Evolutionary conservation across 2,113 vertebrate species (phyloP).

Genomic region (Chrysemys picta): DNA sequence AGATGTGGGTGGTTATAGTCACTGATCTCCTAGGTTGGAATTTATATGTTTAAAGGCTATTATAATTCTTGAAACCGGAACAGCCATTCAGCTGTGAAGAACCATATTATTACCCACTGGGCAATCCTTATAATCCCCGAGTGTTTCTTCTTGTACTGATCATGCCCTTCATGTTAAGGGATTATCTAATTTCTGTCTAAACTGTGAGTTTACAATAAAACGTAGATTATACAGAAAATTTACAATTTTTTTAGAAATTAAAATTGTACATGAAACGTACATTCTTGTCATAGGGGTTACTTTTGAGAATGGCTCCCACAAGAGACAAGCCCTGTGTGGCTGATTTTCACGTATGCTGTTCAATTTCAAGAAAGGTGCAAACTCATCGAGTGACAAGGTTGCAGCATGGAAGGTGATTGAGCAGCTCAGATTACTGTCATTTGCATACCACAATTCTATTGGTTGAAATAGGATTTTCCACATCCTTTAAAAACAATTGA

Average conservation of each 20-base stretch:
- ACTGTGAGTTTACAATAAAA: not conserved
- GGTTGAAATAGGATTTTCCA: accelerated
- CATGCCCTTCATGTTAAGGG: not conserved
- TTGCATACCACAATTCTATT: accelerated
- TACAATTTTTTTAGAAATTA: not conserved
- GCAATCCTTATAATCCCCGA: not conserved
- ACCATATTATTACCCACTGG: not conserved
- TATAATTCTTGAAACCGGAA: not conserved
- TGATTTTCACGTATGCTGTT: not conserved
- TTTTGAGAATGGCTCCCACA: not conserved
- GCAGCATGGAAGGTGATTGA: not conserved
- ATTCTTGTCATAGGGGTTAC: not conserved
- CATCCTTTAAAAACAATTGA: accelerated
- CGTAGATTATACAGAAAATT: not conserved
- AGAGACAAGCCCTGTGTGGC: not conserved
- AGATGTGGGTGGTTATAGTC: not conserved
- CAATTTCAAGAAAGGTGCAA: not conserved
- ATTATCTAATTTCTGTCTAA: not conserved
- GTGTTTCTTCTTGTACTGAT: not conserved
- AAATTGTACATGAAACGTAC: not conserved
- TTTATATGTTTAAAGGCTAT: not conserved
- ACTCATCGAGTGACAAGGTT: not conserved
- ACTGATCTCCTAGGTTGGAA: not conserved
- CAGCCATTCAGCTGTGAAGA: not conserved
- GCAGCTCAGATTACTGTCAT: not conserved